Conservation (phyloP, 2,888 invertebrate genomes). For the Cynaeus angustus region DNA sequence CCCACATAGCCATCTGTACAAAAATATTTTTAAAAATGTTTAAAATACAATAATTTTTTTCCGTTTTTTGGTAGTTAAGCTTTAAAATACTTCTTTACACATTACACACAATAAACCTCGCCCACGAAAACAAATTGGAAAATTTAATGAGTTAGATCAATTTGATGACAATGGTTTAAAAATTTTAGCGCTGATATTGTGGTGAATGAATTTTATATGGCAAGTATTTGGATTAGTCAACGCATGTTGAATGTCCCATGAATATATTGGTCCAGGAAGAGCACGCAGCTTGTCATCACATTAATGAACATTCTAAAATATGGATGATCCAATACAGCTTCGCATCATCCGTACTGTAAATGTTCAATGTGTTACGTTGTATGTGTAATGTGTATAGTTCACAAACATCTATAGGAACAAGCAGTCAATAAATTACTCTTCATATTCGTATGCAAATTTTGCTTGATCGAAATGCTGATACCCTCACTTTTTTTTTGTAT, state of each 20-base stretch:
- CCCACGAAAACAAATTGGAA: background rate
- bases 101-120: too few relatives aligned
- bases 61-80: too few relatives aligned
- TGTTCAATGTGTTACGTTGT: constrained; percentile 6
- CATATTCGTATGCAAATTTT: too few relatives aligned
- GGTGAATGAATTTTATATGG: constrained; percentile 20
- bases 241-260: constrained; percentile 29
- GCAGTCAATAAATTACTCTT: too few relatives aligned
- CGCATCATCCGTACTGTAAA: constrained; percentile 13
- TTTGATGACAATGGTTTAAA: constrained; percentile 20
- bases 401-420: too few relatives aligned
- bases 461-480: too few relatives aligned
- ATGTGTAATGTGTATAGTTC: too few relatives aligned
- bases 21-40: too few relatives aligned
- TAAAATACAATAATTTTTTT: too few relatives aligned
- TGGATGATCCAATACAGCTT: constrained; percentile 17
- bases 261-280: constrained; percentile 45
- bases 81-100: too few relatives aligned
- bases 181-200: constrained; percentile 21
- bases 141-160: constrained; percentile 5
- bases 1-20: background rate
- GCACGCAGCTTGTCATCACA: constrained; percentile 35
- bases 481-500: too few relatives aligned
- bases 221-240: constrained; percentile 21
- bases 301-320: constrained; percentile 45